Evolutionary conservation across 2,113 vertebrate species (phyloP), one percentile per base, ranked within the genome.

Genomic region (Lates calcarifer): DNA sequence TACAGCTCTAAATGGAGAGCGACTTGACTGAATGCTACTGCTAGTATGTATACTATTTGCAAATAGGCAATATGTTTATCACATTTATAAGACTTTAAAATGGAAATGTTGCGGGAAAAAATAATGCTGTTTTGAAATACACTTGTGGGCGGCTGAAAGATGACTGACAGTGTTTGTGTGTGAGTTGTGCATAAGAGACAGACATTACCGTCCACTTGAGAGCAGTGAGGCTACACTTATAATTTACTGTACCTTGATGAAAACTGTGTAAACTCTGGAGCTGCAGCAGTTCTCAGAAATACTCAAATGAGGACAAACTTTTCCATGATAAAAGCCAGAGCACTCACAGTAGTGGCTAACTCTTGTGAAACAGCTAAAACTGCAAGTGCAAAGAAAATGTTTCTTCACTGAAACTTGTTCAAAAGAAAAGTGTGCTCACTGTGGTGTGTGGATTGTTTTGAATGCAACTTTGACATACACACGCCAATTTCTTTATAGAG

Each of bases 401-500:
- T n/a, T 13, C 28, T 8, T 63, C 60, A 53, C 33, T 79, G 37
- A 67, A 84, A 73, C 57, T 0, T 15, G 49, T 65, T 43, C 13
- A 8, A 2, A 80, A 63, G 56, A 26, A 65, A 61, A 63, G 13
- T 26, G 37, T 31, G 15, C 26, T 41, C 4, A 0, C 37, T 31
- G 15, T 57, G 37, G 24, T 39, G 26, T 53, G 13, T 51, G 55
- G 10, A 35, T 74, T 70, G 43, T 82, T 69, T 84, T 82, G 45
- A 70, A 76, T 26, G 29, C 17, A 2, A 6, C 45, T 63, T 78
- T 15, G 66, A 43, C 15, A 37, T 28, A 45, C 56, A 57, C 35
- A 8, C 33, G 37, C 22, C 41, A 33, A 15, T 74, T 75, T 72
- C 69, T 58, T 74, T 22, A 70, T 41, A 74, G 31, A 26, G 72